These are phyloP conservation scores for Macrosteles quadrilineatus DNA, from an alignment of 1,140 invertebrate genomes.

Conservation along the genomic window DNA sequence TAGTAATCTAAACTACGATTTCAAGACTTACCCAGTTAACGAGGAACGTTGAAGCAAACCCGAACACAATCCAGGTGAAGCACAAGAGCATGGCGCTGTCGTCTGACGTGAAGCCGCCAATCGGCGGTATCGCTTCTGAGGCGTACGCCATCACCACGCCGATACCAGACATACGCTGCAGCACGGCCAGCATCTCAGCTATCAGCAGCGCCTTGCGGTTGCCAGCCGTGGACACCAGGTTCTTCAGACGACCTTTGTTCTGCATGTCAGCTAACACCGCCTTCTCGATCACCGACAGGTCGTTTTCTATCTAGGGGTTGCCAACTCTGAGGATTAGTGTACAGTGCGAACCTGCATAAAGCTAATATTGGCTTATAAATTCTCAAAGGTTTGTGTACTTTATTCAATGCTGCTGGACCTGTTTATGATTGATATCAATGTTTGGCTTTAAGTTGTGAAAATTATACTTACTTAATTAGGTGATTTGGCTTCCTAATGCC, in stretches of 20 bases:
- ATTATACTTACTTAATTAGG: too few relatives aligned
- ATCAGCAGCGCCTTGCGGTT: constrained; percentile 67
- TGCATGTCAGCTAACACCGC: constrained; percentile 41
- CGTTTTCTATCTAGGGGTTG: too few relatives aligned
- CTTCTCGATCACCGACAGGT: constrained; percentile 41
- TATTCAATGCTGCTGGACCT: too few relatives aligned
- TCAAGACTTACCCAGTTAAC: constrained; percentile 66
- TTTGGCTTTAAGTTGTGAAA: too few relatives aligned
- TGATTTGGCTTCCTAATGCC: too few relatives aligned
- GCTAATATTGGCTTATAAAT: too few relatives aligned
- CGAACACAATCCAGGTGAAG: constrained; percentile 64
- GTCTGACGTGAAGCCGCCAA: constrained; percentile 53
- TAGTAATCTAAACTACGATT: too few relatives aligned
- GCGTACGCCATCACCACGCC: constrained; percentile 74
- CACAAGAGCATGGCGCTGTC: constrained; percentile 66
- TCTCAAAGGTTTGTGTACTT: too few relatives aligned
- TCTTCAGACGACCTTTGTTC: constrained; percentile 49
- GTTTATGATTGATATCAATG: too few relatives aligned
- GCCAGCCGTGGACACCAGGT: constrained; percentile 55
- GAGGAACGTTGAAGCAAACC: constrained; percentile 61
- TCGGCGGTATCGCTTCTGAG: constrained; percentile 68
- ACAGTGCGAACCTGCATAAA: too few relatives aligned
- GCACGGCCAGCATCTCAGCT: constrained; percentile 63
- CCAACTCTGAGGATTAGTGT: too few relatives aligned
- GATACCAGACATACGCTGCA: constrained; percentile 77